Evolutionary conservation across 1,140 invertebrate genomes (phyloP), one percentile per base, ranked within the genome.

Genomic region (Potamilus streckersoni): DNA sequence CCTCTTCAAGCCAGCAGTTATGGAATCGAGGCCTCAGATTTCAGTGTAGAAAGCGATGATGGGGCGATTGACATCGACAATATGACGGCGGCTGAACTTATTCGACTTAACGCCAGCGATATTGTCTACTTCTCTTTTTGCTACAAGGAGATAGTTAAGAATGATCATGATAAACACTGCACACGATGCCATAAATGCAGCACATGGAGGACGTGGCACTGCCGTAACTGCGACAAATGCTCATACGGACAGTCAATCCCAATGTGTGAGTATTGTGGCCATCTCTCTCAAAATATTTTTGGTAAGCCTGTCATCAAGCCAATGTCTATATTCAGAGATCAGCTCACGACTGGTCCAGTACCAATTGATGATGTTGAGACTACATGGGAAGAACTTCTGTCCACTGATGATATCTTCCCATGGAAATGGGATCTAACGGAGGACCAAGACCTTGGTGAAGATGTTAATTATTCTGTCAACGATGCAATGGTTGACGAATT

Each of bases 61-160:
- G 31, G 69, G 20, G 14, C n/a, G 61, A 57, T 56, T 58, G 60
- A 73, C 64, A 63, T 77, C 55, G 64, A 77, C 20, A 60, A 71
- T 27, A 58, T 77, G n/a, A 77, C 57, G 60, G 49, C 64, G 27
- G 75, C 70, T 2, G 63, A 72, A 60, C 49, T 77, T 20, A 68
- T 77, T n/a, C 68, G 64, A n/a, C 61, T 38, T 61, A 68, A 60
- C 31, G 72, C 70, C 58, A 77, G 75, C 63, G 65, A 73, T 16
- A 57, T 72, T 11, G 75, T 77, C 11, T 77, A 68, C 56, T 77
- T 59, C 69, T 77, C 75, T n/a, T 77, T 77, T 67, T 77, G 75
- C 60, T 20, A 56, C 20, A 68, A 68, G 23, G 75, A 72, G 23
- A 63, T 77, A 15, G 75, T 64, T 27, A 69, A 77, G 31, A 12